A percentile compares a stretch with the other conserved stretches of the same genome.
phyloP scores from a whole-genome alignment of 2,888 invertebrate species.

The Aphidoletes aphidimyza region DNA sequence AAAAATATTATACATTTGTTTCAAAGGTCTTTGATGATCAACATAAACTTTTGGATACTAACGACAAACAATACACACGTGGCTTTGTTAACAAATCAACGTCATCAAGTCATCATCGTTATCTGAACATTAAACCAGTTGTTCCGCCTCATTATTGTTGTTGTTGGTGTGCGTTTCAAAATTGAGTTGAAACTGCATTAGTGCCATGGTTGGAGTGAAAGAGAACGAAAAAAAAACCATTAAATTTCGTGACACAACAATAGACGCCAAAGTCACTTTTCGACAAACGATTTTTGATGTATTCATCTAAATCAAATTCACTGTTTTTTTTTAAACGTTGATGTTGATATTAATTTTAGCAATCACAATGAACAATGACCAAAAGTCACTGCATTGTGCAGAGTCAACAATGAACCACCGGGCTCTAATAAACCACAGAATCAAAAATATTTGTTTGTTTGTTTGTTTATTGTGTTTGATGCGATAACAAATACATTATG shows the following conservation, averaged over 20 bases:
- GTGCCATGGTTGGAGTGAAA: background rate
- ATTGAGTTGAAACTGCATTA: conserved; percentile 42
- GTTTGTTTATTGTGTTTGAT: conserved; percentile 10
- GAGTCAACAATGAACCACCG: background rate
- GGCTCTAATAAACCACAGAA: background rate
- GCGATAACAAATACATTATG: conserved; percentile 9
- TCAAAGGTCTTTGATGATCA: no score
- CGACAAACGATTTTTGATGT: background rate
- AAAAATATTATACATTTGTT: no score
- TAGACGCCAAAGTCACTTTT: background rate
- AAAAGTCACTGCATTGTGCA: background rate
- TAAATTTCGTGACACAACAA: conserved; percentile 34
- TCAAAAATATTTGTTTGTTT: background rate
- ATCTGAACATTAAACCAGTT: conserved; percentile 22
- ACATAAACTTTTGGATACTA: no score
- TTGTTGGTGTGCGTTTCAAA: conserved; percentile 29
- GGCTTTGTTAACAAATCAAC: conserved; percentile 53
- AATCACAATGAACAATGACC: conserved; percentile 24
- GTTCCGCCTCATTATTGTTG: conserved; percentile 35
- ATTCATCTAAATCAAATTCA: background rate
- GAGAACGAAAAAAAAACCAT: background rate
- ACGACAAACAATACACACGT: no score
- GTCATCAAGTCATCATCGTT: conserved; percentile 22
- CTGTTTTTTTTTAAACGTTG: background rate
- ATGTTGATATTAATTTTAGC: background rate